phyloP scores from a whole-genome alignment of 2,888 invertebrate species.

The Caenorhabditis sp. region DNA sequence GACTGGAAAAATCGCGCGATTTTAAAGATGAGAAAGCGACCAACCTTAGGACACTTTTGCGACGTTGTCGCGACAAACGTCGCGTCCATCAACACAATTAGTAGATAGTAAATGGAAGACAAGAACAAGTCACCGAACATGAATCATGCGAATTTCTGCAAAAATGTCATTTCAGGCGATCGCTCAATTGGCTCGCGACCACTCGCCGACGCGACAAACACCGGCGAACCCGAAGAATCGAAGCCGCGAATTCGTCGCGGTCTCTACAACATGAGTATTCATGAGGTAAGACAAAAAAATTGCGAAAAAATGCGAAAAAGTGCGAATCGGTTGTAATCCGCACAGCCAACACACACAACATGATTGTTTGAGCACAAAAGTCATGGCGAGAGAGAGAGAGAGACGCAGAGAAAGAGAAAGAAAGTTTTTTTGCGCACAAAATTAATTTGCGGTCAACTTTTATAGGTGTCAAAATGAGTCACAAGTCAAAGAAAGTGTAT shows the following conservation, averaged over 20 bases:
- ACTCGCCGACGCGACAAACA: constrained; percentile 16
- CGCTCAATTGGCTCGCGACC: constrained; percentile 32
- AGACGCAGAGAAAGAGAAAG: background rate
- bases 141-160: background rate
- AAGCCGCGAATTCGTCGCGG: constrained; percentile 70
- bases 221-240: constrained; percentile 62
- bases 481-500: too few species aligned
- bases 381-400: constrained; percentile 7
- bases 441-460: background rate
- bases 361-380: constrained; percentile 12
- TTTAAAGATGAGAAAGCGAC: background rate
- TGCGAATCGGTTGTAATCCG: background rate
- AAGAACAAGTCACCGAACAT: background rate
- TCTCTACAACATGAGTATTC: constrained; percentile 68
- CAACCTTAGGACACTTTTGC: constrained; percentile 18
- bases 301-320: background rate
- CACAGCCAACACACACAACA: background rate
- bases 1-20: constrained; percentile 18
- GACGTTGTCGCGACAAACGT: constrained; percentile 25
- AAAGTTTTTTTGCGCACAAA: too few species aligned
- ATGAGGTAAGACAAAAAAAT: constrained; percentile 44
- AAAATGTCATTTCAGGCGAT: constrained; percentile 42
- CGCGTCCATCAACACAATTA: constrained; percentile 12
- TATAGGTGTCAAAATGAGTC: too few species aligned
- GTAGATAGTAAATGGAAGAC: background rate